phyloP scores from a whole-genome alignment of 1,140 invertebrate genomes.

The Listronotus bonariensis region DNA sequence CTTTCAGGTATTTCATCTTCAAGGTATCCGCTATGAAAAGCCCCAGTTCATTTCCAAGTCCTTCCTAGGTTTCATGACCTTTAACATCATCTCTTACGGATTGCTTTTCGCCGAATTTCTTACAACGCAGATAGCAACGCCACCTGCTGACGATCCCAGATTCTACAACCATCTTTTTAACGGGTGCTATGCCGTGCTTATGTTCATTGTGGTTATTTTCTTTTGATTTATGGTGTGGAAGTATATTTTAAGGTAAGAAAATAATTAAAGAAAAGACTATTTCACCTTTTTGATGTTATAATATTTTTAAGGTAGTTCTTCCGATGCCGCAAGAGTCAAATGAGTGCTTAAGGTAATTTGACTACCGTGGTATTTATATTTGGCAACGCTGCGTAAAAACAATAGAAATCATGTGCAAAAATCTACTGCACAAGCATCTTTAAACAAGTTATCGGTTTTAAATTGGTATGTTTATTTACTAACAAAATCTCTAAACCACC shows the following conservation, averaged over 20 bases:
- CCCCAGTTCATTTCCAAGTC: slow-evolving; percentile 92
- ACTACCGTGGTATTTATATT: no score
- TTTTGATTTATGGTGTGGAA: slow-evolving; percentile 94
- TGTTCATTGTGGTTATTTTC: slow-evolving; percentile 90
- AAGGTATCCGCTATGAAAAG: slow-evolving; percentile 81
- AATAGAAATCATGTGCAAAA: no score
- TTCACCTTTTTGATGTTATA: no score
- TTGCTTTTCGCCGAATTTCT: slow-evolving; percentile 82
- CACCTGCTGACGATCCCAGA: slow-evolving; percentile 66
- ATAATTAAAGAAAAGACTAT: no score
- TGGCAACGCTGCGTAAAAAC: no score
- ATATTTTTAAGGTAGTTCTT: no score
- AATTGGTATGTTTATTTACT: no score
- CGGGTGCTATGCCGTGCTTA: slow-evolving; percentile 86
- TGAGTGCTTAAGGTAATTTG: no score
- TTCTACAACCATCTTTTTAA: slow-evolving; percentile 87
- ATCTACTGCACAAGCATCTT: no score
- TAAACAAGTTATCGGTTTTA: no score
- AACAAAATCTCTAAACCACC: no score
- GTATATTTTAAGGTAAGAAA: slow-evolving; percentile 86
- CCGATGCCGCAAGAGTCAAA: no score
- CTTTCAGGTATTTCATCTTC: slow-evolving; percentile 87
- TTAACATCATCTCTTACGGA: slow-evolving; percentile 86
- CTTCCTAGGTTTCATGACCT: slow-evolving; percentile 87
- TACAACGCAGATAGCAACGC: slow-evolving; percentile 68